Conservation (phyloP, 2,888 invertebrate species). For the Leistus spinibarbis region DNA sequence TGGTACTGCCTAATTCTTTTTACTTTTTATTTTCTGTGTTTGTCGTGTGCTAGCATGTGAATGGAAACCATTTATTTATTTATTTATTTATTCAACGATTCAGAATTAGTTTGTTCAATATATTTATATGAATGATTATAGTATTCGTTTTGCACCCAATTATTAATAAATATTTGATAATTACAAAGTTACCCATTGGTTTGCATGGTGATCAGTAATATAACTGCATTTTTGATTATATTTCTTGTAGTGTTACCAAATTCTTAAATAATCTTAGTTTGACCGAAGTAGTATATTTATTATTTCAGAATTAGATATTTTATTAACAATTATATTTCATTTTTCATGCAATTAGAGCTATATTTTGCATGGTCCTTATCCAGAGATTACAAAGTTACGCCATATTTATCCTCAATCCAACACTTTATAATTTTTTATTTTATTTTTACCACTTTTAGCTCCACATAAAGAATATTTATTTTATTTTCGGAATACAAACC, state of each 20-base stretch:
- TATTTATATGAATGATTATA: neutral
- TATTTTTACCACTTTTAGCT: conserved; percentile 17
- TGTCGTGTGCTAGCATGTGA: conserved; percentile 40
- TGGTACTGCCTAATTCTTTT: conserved; percentile 56
- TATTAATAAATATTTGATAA: neutral
- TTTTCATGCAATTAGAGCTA: conserved; percentile 37
- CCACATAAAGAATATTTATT: conserved; percentile 28
- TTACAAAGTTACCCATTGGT: conserved; percentile 8
- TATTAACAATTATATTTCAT: conserved; percentile 11
- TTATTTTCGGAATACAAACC: neutral
- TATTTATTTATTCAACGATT: neutral
- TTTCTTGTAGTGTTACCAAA: neutral
- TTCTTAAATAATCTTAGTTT: neutral
- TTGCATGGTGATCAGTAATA: conserved; percentile 30
- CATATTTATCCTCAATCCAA: conserved; percentile 8
- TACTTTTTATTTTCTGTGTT: conserved; percentile 44
- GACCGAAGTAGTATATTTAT: neutral
- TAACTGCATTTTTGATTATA: conserved; percentile 28
- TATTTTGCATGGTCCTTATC: conserved; percentile 32
- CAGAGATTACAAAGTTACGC: neutral
- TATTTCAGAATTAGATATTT: neutral
- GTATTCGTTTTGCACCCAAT: neutral
- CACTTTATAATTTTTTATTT: neutral
- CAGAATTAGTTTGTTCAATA: neutral
- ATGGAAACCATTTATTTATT: conserved; percentile 20